phyloP scores from a whole-genome alignment of 2,888 invertebrate genomes.

The Eulithis testata region DNA sequence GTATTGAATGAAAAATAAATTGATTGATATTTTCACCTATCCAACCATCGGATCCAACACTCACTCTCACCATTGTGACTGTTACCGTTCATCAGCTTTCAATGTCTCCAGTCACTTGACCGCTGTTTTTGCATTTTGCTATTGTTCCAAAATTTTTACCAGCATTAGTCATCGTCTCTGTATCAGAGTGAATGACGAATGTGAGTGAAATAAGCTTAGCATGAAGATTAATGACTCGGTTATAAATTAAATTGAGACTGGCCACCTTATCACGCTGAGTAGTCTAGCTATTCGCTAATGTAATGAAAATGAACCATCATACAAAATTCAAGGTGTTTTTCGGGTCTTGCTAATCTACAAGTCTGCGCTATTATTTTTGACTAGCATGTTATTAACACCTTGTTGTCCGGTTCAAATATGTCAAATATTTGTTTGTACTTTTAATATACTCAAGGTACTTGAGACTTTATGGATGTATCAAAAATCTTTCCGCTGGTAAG shows the following conservation, averaged over 20 bases:
- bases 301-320: conserved; percentile 13
- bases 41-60: not conserved
- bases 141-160: conserved; percentile 22
- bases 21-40: not conserved
- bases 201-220: conserved; percentile 3
- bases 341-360: not conserved
- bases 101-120: conserved; percentile 12
- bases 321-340: conserved; percentile 9
- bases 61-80: conserved; percentile 23
- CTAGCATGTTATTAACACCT: not conserved
- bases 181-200: conserved; percentile 6
- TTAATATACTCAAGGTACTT: too few species aligned
- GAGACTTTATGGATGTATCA: not conserved
- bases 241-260: conserved; percentile 8
- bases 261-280: conserved; percentile 7
- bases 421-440: too few species aligned
- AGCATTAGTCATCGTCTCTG: conserved; percentile 12
- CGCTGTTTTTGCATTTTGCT: conserved; percentile 15
- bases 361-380: not conserved
- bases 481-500: not conserved
- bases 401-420: too few species aligned
- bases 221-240: not conserved
- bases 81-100: conserved; percentile 23
- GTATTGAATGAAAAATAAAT: too few species aligned
- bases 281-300: conserved; percentile 9